phyloP scores from a whole-genome alignment of 1,140 invertebrate species.

The Polypedilum vanderplanki region DNA sequence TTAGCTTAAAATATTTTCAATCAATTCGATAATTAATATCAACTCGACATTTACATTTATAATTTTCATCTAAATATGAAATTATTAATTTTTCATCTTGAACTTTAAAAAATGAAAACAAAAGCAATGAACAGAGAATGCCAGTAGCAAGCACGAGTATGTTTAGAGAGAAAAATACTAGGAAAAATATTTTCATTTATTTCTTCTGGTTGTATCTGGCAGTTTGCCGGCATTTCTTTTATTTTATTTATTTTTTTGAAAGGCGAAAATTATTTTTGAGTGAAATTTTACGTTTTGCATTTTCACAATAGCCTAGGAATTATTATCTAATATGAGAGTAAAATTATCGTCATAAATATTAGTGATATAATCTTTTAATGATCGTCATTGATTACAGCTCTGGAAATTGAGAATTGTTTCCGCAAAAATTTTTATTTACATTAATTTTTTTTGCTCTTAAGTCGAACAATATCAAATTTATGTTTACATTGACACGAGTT shows the following conservation, averaged over 20 bases:
- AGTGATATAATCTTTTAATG: not conserved
- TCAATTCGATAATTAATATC: no score
- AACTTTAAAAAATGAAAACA: not conserved
- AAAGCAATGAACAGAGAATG: no score
- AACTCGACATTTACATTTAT: no score
- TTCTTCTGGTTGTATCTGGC: not conserved
- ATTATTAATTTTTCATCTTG: not conserved
- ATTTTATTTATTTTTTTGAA: not conserved
- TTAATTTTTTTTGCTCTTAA: no score
- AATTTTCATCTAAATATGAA: no score
- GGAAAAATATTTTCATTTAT: not conserved
- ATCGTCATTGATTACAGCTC: no score
- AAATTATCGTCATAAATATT: not conserved
- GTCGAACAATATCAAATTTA: no score
- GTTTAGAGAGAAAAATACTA: not conserved
- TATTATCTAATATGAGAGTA: not conserved
- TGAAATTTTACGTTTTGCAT: not conserved
- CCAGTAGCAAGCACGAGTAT: no score
- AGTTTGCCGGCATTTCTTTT: not conserved
- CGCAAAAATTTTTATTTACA: not conserved
- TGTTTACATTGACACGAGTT: no score
- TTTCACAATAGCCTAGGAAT: not conserved
- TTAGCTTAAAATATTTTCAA: no score
- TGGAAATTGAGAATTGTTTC: not conserved
- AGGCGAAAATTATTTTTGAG: not conserved